phyloP scores from a whole-genome alignment of 1,140 invertebrate species.

The Pinna nobilis region DNA sequence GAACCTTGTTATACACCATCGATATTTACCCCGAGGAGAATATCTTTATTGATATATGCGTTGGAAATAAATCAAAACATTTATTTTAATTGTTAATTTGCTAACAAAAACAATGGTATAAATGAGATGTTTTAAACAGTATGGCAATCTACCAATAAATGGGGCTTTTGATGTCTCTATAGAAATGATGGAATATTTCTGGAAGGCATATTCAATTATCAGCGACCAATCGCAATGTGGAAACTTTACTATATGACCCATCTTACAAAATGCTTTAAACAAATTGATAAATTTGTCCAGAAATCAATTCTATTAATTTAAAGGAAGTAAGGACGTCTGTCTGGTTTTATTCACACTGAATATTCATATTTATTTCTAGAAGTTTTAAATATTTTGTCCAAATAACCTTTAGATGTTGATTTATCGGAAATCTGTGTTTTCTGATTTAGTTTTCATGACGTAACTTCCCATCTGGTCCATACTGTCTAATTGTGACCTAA shows the following conservation, averaged over 20 bases:
- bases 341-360: no score
- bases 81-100: conserved; percentile 24
- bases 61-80: conserved; percentile 24
- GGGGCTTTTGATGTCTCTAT: conserved; percentile 18
- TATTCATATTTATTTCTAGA: no score
- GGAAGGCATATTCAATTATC: conserved; percentile 13
- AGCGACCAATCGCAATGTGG: conserved; percentile 6
- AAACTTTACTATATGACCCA: conserved; percentile 15
- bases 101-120: conserved; percentile 20
- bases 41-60: conserved; percentile 21
- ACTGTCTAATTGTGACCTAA: no score
- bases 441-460: no score
- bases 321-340: no score
- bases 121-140: conserved; percentile 7
- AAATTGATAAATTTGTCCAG: conserved; percentile 18
- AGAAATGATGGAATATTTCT: conserved; percentile 16
- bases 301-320: no score
- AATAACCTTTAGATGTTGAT: no score
- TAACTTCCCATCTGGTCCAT: no score
- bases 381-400: no score
- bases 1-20: no score
- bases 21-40: no score
- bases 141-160: conserved; percentile 17
- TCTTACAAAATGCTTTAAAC: not conserved
- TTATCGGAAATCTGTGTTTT: no score